phyloP scores from a whole-genome alignment of 2,113 vertebrate species.

The Petromus typicus region DNA sequence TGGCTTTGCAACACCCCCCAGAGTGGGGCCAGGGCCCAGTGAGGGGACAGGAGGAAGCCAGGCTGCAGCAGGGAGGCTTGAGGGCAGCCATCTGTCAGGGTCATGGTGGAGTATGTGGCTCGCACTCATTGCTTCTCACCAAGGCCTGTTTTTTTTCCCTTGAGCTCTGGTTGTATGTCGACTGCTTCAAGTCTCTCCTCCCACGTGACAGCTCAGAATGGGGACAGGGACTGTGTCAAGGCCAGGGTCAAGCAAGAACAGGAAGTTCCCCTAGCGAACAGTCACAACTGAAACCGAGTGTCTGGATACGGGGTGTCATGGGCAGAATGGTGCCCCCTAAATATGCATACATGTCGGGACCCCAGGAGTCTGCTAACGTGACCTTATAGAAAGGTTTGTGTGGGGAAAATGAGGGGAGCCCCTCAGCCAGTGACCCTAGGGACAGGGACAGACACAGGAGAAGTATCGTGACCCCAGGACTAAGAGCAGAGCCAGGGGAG shows the following conservation, averaged over 20 bases:
- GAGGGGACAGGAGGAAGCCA: background rate
- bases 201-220: accelerated
- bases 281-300: accelerated
- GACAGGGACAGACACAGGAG: background rate
- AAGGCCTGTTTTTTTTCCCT: background rate
- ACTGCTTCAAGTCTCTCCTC: too few relatives aligned
- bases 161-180: background rate
- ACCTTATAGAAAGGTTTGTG: background rate
- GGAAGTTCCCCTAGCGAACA: accelerated
- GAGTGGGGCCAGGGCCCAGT: background rate
- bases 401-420: background rate
- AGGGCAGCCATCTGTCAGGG: background rate
- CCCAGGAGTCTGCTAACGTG: background rate
- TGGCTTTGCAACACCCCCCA: background rate
- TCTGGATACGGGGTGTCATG: accelerated
- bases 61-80: background rate
- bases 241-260: accelerated
- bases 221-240: accelerated
- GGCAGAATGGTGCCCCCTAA: background rate
- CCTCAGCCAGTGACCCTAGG: accelerated
- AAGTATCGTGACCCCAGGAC: accelerated
- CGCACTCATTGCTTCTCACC: background rate
- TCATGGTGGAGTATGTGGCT: too few relatives aligned
- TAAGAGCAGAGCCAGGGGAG: background rate
- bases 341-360: accelerated